These are phyloP conservation scores for Dasyurus viverrinus DNA, from an alignment of 2,113 vertebrate species.

Conservation along the genomic window DNA sequence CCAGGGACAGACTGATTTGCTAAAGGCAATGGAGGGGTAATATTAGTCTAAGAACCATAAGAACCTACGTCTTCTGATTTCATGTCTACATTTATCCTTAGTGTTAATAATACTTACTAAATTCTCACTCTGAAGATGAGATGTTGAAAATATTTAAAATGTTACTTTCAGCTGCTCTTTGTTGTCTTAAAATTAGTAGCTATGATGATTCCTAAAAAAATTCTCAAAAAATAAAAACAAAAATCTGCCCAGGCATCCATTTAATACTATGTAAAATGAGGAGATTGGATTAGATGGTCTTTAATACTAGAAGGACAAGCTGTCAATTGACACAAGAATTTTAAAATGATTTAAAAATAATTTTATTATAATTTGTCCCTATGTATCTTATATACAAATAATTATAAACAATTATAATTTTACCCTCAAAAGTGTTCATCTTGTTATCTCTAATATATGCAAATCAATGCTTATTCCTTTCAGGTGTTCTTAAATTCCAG, in stretches of 20 bases:
- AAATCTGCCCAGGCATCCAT: background rate
- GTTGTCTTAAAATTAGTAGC: constrained; percentile 26
- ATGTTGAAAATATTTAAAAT: constrained; percentile 35
- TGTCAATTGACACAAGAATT: background rate
- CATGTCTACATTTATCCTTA: constrained; percentile 49
- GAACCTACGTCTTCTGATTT: background rate
- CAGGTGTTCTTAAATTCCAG: background rate
- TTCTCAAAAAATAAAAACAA: background rate
- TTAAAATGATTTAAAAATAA: background rate
- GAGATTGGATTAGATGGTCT: background rate
- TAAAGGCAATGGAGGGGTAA: background rate
- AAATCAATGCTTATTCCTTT: background rate
- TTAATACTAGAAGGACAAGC: background rate
- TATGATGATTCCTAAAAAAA: constrained; percentile 4
- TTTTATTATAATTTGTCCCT: background rate
- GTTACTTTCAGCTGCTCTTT: constrained; percentile 1
- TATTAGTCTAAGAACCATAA: background rate
- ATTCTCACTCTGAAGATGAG: constrained; percentile 21
- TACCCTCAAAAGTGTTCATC: background rate
- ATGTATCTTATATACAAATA: background rate
- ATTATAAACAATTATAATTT: background rate
- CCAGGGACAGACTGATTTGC: background rate
- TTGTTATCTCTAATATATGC: background rate
- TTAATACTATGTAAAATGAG: background rate
- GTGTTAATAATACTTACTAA: background rate